Conservation (phyloP, 2,113 vertebrate genomes). For the Arvicanthis niloticus region DNA sequence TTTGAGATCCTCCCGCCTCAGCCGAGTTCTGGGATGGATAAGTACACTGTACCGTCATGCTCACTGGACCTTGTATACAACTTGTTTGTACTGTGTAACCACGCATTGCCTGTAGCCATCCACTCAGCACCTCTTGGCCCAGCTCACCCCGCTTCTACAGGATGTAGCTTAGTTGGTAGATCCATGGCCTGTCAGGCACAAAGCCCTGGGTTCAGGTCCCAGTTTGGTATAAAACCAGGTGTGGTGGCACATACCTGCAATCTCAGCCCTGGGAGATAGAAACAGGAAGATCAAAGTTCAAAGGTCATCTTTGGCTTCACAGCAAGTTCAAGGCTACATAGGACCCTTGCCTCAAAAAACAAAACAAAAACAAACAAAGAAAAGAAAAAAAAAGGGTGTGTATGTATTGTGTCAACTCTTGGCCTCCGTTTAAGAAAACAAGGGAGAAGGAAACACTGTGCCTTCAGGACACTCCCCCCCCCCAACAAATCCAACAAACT, state of each 20-base stretch:
- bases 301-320: neutral
- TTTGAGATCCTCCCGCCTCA: neutral
- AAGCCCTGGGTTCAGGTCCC: neutral
- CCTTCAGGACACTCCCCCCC: too few relatives aligned
- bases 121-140: too few relatives aligned
- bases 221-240: neutral
- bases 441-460: neutral
- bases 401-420: neutral
- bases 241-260: neutral
- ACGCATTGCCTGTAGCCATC: neutral
- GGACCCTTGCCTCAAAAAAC: neutral
- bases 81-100: neutral
- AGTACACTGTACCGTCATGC: neutral
- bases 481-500: neutral
- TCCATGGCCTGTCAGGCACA: neutral
- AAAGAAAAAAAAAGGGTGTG: neutral
- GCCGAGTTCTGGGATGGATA: neutral
- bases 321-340: neutral
- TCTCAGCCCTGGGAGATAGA: neutral
- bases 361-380: neutral
- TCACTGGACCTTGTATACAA: neutral
- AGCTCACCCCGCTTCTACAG: slow-evolving; percentile 84
- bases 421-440: neutral
- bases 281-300: neutral
- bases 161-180: neutral